Conservation (phyloP, 2,888 invertebrate species). For the Hypercompe scribonia region DNA sequence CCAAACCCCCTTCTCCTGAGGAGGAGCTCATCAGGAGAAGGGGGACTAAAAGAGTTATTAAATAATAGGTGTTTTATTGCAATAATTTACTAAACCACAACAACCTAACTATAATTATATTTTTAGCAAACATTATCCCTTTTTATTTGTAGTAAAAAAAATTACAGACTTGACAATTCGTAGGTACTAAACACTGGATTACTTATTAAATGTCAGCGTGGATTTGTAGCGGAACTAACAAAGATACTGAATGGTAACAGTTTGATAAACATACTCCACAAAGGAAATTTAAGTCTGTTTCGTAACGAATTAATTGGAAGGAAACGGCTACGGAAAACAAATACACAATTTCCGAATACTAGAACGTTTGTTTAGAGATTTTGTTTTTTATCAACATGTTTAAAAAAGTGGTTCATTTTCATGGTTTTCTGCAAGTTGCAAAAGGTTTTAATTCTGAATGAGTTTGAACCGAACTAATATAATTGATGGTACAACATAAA, state of each 20-base stretch:
- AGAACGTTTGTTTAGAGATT: constrained; percentile 22
- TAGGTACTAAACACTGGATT: background rate
- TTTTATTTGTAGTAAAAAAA: too few species aligned
- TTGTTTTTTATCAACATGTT: constrained; percentile 14
- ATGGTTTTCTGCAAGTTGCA: background rate
- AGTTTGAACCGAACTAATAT: background rate
- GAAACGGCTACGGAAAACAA: constrained; percentile 35
- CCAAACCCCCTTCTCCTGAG: too few species aligned
- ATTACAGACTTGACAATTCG: too few species aligned
- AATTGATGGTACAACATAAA: background rate
- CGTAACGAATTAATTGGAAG: constrained; percentile 49
- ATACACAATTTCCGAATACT: constrained; percentile 41
- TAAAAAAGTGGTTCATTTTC: background rate
- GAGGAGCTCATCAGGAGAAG: too few species aligned
- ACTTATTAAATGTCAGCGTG: constrained; percentile 19
- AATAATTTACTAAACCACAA: too few species aligned
- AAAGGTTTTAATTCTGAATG: background rate
- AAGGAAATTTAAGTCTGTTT: constrained; percentile 49
- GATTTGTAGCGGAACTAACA: constrained; percentile 31
- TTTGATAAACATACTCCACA: constrained; percentile 48
- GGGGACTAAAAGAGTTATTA: too few species aligned
- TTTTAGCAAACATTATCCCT: too few species aligned
- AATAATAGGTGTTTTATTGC: too few species aligned
- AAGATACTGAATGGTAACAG: constrained; percentile 37
- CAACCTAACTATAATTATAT: too few species aligned